phyloP scores from a whole-genome alignment of 2,113 vertebrate species.

The Urocynchramus pylzowi region DNA sequence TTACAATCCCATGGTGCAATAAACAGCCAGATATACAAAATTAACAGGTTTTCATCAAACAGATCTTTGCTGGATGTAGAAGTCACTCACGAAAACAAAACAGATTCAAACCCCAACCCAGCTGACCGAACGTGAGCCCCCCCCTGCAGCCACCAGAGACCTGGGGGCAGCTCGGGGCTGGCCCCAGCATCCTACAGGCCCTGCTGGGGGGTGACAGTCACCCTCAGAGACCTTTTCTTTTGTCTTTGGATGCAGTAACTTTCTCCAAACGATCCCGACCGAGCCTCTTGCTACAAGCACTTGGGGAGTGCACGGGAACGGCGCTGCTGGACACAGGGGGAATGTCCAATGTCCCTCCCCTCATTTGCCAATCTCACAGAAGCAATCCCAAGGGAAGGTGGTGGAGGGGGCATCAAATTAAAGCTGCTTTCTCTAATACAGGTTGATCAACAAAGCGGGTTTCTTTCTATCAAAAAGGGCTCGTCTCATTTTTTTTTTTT shows the following conservation, averaged over 20 bases:
- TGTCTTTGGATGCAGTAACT: neutral
- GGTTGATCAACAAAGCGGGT: rapidly evolving
- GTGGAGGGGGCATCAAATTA: neutral
- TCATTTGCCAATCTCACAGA: neutral
- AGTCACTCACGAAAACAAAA: slow-evolving; percentile 20
- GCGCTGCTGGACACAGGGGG: neutral
- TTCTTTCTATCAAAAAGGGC: neutral
- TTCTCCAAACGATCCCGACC: neutral
- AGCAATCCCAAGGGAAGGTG: neutral
- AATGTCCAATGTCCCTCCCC: neutral
- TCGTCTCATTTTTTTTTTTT: neutral
- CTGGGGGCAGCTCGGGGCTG: neutral
- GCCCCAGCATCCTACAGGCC: neutral
- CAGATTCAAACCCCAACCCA: neutral
- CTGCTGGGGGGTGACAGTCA: neutral
- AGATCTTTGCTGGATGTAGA: slow-evolving; percentile 2
- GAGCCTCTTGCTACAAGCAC: neutral
- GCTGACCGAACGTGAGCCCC: neutral
- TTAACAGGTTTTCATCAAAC: slow-evolving; percentile 49
- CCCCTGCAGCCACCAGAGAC: neutral
- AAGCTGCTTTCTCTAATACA: neutral
- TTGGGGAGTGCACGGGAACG: neutral
- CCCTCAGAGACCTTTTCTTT: neutral
- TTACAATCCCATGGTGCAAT: slow-evolving; percentile 63
- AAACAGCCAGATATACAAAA: slow-evolving; percentile 69